Base-by-base conservation (phyloP, 2,113 vertebrate genomes). In the Odocoileus hemionus region DNA sequence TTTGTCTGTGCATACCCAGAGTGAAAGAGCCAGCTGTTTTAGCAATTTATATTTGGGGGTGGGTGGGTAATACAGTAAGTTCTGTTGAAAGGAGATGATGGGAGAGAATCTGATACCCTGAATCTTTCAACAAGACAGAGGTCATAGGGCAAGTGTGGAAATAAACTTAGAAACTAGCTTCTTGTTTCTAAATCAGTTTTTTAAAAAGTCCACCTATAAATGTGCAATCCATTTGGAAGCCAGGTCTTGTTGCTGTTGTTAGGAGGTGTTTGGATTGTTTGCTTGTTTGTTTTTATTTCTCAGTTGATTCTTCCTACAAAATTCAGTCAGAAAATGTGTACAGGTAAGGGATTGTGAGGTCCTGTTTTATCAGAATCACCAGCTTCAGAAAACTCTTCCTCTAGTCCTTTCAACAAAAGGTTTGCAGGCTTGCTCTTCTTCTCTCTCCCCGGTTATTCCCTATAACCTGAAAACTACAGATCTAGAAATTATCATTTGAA, bases 11-110 rank as follows among this genome's bases (percentile, higher is more conserved):
- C 98, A 94, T 43, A 86, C 89, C 76, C 79, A 96, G 97, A 96
- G 86, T 96, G 96, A 97, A 97, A 97, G 95, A 94, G 96, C 94
- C 96, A 98, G 97, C 97, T 98, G 96, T 97, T 98, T 98, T 93
- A 98, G 92, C 74, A 88, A 97, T 98, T 98, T 82, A 39, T 47
- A 70, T 97, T 84, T 86, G 89, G n/a, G 12, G 93, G 52, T 74
- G 92, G 45, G 7, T 58, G 89, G 55, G 74, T 96, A 74, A 97
- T 80, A 97, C 61, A 96, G 96, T 95, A 97, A 13, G 21, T 97
- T 94, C 61, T 97, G 97, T 92, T 97, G 96, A 98, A 98, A 98
- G 93, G 83, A 98, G 98, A 97, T 95, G 55, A 87, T 55, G 23
- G 84, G 67, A 86, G 93, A 95, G 64, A 98, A 98, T 91, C 96